Evolutionary conservation across 2,888 invertebrate species (phyloP).

Genomic region (Sthenelais limicola): DNA sequence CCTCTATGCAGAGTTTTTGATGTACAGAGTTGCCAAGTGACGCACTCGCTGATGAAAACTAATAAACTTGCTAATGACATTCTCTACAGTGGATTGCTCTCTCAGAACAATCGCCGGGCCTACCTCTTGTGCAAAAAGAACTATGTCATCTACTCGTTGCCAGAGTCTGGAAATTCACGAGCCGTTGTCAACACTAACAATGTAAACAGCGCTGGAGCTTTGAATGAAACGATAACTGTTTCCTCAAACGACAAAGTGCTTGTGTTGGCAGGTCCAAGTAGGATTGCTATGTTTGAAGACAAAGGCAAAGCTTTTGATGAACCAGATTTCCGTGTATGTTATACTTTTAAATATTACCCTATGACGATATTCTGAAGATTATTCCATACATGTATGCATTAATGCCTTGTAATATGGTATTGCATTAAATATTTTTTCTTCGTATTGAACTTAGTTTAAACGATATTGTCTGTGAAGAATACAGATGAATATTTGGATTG

Average conservation of each 20-base stretch:
- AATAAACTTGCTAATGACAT: constrained; percentile 8
- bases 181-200: neutral
- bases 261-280: neutral
- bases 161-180: neutral
- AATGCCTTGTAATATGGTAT: too few species aligned
- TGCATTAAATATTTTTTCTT: too few species aligned
- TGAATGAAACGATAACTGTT: constrained; percentile 3
- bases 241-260: constrained; percentile 28
- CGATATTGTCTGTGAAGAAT: too few species aligned
- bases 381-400: too few species aligned
- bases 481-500: too few species aligned
- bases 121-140: constrained; percentile 26
- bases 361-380: too few species aligned
- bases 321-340: constrained; percentile 12
- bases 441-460: too few species aligned
- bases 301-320: neutral
- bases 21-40: constrained; percentile 6
- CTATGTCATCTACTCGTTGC: constrained; percentile 10
- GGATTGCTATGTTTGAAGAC: constrained; percentile 27
- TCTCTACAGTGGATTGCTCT: constrained; percentile 1
- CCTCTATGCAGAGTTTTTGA: constrained; percentile 18
- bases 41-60: neutral
- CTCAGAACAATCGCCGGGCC: constrained; percentile 22
- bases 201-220: constrained; percentile 15
- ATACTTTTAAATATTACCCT: too few species aligned